Evolutionary conservation across 1,140 invertebrate genomes (phyloP).

Genomic region (Metopolophium dirhodum): DNA sequence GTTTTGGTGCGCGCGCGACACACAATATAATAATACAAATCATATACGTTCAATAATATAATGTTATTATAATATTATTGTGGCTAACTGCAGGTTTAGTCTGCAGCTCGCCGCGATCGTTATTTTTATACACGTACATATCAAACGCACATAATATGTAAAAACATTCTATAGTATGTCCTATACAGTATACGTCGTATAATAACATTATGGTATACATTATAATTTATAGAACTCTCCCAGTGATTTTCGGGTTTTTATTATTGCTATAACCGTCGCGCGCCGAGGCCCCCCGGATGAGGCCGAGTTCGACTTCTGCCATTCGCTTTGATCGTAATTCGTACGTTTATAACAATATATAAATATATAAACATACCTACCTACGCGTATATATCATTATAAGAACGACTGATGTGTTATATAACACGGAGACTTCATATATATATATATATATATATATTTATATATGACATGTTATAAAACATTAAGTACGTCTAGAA

Average conservation of each 20-base stretch:
- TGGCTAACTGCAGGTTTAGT: not conserved
- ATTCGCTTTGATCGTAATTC: conserved; percentile 7
- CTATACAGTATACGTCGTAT: not conserved
- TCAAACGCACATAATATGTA: not conserved
- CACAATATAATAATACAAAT: not conserved
- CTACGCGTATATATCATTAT: not conserved
- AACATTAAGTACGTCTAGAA: not conserved
- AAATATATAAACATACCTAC: not conserved
- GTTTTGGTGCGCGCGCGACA: not conserved
- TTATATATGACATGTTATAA: not conserved
- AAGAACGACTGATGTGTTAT: not conserved
- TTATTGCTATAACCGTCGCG: not conserved
- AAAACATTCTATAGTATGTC: too few relatives aligned
- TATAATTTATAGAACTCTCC: not conserved
- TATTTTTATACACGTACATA: not conserved
- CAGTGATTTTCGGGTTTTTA: not conserved
- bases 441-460: not conserved
- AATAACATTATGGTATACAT: not conserved
- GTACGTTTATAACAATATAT: not conserved
- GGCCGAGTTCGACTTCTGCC: not conserved
- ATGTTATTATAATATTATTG: too few relatives aligned
- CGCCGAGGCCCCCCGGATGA: not conserved
- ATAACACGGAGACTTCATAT: not conserved
- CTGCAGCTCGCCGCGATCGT: not conserved
- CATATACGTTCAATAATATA: too few relatives aligned